Evolutionary conservation across 1,140 invertebrate species (phyloP), one percentile per base, ranked within the genome.

Genomic region (Diachasma alloeum): DNA sequence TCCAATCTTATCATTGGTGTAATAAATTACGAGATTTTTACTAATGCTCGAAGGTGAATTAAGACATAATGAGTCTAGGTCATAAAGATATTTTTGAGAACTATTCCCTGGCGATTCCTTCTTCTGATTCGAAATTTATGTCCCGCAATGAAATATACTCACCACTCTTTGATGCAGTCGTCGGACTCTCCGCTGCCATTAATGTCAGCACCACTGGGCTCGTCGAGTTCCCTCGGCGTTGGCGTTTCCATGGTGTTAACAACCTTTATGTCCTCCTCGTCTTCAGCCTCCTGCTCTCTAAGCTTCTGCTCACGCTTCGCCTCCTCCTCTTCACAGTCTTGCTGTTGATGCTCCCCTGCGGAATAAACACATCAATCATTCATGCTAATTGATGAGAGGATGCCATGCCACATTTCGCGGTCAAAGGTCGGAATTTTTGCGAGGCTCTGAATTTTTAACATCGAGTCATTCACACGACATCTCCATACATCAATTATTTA

Each of bases 101-200:
- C 6, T 2, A 31, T 6, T 2, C 6, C 31, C 2, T 31, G 31
- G 31, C 31, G 31, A 31, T 31, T 31, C 31, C 31, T 31, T 31
- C 31, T 3, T 2, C 31, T 31, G 2, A 31, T 31, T 31, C 2
- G 9, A 46, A 46, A 46, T 46, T n/a, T 46, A 11, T 15, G 44
- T 15, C 1, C 17, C 9, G 48, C 48, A 53, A 53, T 53, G 17
- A 53, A 17, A 8, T 53, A 17, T 19, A 74, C 76, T 80, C 53
- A 80, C 79, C 79, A 80, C 24, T 80, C 76, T 74, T 80, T 80
- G 26, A 78, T 78, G 44, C 70, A 76, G 56, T 72, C 73, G 37
- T 74, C 74, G 26, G 67, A 70, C 13, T 76, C 78, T 13, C 39
- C 44, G 17, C 59, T 70, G 5, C 31, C 68, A 19, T 70, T 31